A percentile compares a stretch with the other conserved stretches of the same genome.
Conservation (phyloP, 2,888 invertebrate species). For the Acrocyrtus sp. region DNA sequence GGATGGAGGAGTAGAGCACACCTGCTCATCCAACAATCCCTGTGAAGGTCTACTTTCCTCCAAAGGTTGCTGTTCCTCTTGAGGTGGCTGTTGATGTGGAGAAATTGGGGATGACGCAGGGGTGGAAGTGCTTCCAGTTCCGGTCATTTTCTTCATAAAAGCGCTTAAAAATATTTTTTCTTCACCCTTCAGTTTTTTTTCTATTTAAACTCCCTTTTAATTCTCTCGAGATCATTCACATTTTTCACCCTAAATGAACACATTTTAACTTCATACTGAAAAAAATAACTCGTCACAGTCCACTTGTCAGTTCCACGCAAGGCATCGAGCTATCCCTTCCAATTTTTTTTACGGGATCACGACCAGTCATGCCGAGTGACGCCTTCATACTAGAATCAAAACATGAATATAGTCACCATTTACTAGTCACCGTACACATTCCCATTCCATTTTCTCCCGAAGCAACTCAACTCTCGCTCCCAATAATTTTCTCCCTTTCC, state of each 20-base stretch:
- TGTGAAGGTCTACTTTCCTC: background rate
- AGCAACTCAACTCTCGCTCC: background rate
- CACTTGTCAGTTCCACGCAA: no score
- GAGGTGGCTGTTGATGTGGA: background rate
- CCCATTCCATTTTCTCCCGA: background rate
- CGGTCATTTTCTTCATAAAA: background rate
- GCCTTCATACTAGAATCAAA: slow-evolving; percentile 3
- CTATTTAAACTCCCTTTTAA: background rate
- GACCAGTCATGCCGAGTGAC: background rate
- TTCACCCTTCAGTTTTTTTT: background rate
- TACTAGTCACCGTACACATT: background rate
- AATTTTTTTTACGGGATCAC: no score
- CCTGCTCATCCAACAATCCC: background rate
- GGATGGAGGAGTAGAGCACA: background rate
- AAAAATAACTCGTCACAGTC: no score
- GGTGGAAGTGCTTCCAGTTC: background rate
- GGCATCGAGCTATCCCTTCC: no score
- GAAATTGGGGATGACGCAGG: background rate
- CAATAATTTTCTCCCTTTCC: no score
- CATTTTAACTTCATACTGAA: no score
- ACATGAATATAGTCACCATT: slow-evolving; percentile 7
- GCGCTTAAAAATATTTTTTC: background rate
- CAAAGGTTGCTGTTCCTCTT: background rate
- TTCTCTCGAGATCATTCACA: background rate
- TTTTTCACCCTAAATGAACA: background rate